A percentile compares a stretch with the other conserved stretches of the same genome.
phyloP scores from a whole-genome alignment of 2,888 invertebrate genomes.

The Ptilodon capucinus region DNA sequence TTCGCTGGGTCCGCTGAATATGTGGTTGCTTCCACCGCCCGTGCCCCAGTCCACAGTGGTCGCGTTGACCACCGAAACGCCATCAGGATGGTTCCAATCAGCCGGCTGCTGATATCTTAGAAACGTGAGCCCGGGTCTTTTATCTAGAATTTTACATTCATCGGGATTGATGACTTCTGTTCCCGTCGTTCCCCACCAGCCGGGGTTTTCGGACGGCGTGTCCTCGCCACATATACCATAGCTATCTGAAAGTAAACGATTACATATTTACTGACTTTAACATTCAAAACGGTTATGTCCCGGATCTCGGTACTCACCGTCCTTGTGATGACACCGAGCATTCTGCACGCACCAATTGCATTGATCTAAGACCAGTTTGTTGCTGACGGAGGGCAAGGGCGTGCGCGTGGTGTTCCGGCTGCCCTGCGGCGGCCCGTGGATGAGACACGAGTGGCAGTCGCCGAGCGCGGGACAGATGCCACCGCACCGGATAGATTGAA shows the following conservation, averaged over 20 bases:
- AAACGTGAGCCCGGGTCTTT: slow-evolving; percentile 94
- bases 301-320: slow-evolving; percentile 78
- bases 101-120: slow-evolving; percentile 94
- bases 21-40: slow-evolving; percentile 86
- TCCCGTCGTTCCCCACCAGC: slow-evolving; percentile 95
- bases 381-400: slow-evolving; percentile 84
- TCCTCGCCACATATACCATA: slow-evolving; percentile 94
- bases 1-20: slow-evolving; percentile 87
- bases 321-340: slow-evolving; percentile 93
- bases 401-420: slow-evolving; percentile 57
- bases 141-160: slow-evolving; percentile 90
- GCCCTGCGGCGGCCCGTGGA: slow-evolving; percentile 86
- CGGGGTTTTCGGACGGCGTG: slow-evolving; percentile 90
- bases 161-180: slow-evolving; percentile 88
- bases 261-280: neutral
- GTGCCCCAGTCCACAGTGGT: slow-evolving; percentile 91
- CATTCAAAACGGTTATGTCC: neutral
- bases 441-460: slow-evolving; percentile 95
- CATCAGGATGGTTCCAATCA: slow-evolving; percentile 94
- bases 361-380: slow-evolving; percentile 89
- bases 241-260: slow-evolving; percentile 77
- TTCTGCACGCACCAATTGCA: slow-evolving; percentile 98
- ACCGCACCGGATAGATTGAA: slow-evolving; percentile 93
- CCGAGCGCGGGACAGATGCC: slow-evolving; percentile 94
- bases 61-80: slow-evolving; percentile 92